A percentile compares a stretch with the other conserved stretches of the same genome.
Evolutionary conservation across 2,797 vertebrate species (phyloP).

Genomic region (Helicolenus hilgendorfi): DNA sequence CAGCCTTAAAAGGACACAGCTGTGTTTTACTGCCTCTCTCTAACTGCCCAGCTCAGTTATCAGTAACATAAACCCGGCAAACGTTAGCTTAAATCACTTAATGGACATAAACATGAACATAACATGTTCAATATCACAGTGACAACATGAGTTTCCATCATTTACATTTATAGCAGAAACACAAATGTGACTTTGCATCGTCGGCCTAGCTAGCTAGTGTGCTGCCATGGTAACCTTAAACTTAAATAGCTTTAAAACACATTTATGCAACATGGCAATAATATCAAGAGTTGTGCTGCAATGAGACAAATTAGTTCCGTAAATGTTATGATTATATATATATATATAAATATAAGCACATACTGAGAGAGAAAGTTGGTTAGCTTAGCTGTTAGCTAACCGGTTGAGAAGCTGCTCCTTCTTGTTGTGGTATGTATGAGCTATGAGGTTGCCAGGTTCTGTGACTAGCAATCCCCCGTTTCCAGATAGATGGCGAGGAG

Average conservation of each 20-base stretch:
- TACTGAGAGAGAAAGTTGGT: constrained; percentile 39
- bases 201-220: constrained; percentile 12
- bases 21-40: constrained; percentile 6
- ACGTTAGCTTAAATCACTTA: constrained; percentile 17
- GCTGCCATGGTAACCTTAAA: not conserved
- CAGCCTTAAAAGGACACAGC: constrained; percentile 38
- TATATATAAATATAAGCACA: not conserved
- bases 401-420: not conserved
- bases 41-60: constrained; percentile 46
- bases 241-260: constrained; percentile 10
- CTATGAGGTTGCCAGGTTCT: constrained; percentile 72
- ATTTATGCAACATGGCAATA: not conserved
- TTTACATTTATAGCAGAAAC: not conserved
- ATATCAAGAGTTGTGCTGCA: not conserved
- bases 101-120: not conserved
- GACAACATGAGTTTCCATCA: not conserved
- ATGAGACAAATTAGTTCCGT: not conserved
- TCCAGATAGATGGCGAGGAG: not conserved
- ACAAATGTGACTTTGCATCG: not conserved
- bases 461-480: constrained; percentile 18
- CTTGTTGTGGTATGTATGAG: constrained; percentile 39
- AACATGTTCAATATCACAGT: fast-evolving
- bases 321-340: not conserved
- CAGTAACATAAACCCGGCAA: constrained; percentile 17
- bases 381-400: constrained; percentile 36